phyloP scores from a whole-genome alignment of 2,888 invertebrate species.

The Erebia aethiops region DNA sequence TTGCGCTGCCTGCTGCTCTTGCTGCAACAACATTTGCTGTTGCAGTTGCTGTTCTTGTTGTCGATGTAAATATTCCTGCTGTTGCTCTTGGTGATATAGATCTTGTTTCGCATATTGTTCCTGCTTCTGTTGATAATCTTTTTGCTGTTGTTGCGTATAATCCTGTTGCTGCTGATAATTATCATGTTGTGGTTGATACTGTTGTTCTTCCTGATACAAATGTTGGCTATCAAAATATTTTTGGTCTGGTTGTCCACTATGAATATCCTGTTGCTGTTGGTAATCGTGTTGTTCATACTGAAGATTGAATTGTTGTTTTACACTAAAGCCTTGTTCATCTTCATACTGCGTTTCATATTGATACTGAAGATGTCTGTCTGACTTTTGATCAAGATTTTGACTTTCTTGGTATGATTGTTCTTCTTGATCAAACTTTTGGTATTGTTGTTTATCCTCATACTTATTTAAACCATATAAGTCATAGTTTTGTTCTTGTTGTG shows the following conservation, averaged over 20 bases:
- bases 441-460: slow-evolving; percentile 51
- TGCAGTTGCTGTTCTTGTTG: slow-evolving; percentile 49
- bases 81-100: slow-evolving; percentile 51
- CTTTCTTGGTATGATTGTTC: slow-evolving; percentile 44
- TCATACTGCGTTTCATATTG: slow-evolving; percentile 42
- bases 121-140: slow-evolving; percentile 44
- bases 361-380: slow-evolving; percentile 46
- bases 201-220: slow-evolving; percentile 39
- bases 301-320: slow-evolving; percentile 41
- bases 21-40: slow-evolving; percentile 41
- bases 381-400: slow-evolving; percentile 46
- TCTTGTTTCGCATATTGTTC: slow-evolving; percentile 50
- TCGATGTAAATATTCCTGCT: slow-evolving; percentile 49
- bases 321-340: slow-evolving; percentile 36
- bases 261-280: slow-evolving; percentile 36
- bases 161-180: slow-evolving; percentile 45
- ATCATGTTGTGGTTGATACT: slow-evolving; percentile 44
- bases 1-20: slow-evolving; percentile 49
- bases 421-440: slow-evolving; percentile 46
- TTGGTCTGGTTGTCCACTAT: slow-evolving; percentile 49
- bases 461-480: slow-evolving; percentile 56
- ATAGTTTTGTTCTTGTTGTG: slow-evolving; percentile 58
- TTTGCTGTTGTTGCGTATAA: slow-evolving; percentile 36
- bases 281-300: slow-evolving; percentile 38
- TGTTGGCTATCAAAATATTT: slow-evolving; percentile 46